Evolutionary conservation across 2,888 invertebrate genomes (phyloP).

Genomic region (Athetis lepigone): DNA sequence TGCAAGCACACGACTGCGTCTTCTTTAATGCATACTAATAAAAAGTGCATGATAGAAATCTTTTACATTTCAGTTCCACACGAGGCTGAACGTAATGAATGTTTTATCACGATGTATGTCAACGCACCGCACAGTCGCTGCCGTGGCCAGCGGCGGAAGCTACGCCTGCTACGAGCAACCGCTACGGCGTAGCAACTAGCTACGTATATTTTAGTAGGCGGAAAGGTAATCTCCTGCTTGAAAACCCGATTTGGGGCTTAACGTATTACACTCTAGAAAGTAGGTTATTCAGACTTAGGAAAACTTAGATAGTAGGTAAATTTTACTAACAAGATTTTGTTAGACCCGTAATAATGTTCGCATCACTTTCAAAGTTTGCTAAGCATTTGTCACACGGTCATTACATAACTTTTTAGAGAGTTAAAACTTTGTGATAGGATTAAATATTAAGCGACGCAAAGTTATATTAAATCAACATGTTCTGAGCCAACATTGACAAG

Average conservation of each 20-base stretch:
- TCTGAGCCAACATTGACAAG: conserved; percentile 5
- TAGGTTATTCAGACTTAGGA: conserved; percentile 10
- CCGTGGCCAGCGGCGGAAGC: conserved; percentile 5
- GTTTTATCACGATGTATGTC: conserved; percentile 26
- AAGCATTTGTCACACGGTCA: conserved; percentile 24
- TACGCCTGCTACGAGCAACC: conserved; percentile 34
- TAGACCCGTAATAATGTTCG: conserved; percentile 7
- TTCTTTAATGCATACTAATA: neutral
- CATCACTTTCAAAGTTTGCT: conserved; percentile 19
- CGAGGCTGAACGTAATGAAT: conserved; percentile 6
- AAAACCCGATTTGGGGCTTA: conserved; percentile 13
- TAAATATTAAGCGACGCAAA: neutral
- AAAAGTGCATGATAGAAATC: neutral
- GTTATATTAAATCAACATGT: conserved; percentile 3
- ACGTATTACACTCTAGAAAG: conserved; percentile 29
- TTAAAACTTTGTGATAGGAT: neutral
- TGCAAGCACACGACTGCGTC: neutral
- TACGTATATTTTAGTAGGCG: conserved; percentile 22
- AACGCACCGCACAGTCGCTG: conserved; percentile 8
- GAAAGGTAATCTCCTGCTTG: conserved; percentile 19
- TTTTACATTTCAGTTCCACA: conserved; percentile 12
- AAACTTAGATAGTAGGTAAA: conserved; percentile 12
- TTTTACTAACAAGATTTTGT: conserved; percentile 3
- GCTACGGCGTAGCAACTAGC: conserved; percentile 42
- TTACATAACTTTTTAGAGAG: conserved; percentile 9